These are phyloP conservation scores for Thymelicus sylvestris DNA, from an alignment of 2,888 invertebrate species.

Conservation along the genomic window DNA sequence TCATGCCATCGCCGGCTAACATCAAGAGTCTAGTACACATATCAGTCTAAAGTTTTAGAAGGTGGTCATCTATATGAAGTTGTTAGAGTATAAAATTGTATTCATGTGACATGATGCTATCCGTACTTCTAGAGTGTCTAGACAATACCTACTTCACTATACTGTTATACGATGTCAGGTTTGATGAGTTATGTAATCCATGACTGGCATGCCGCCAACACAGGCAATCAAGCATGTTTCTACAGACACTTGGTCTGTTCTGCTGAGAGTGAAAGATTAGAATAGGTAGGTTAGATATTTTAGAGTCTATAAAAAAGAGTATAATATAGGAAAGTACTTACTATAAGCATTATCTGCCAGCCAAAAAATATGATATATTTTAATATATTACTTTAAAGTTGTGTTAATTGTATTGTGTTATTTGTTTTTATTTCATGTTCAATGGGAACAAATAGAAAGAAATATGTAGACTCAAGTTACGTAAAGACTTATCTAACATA, in stretches of 20 bases:
- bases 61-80: conserved; percentile 24
- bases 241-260: conserved; percentile 23
- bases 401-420: conserved; percentile 23
- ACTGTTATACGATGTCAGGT: conserved; percentile 18
- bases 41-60: conserved; percentile 14
- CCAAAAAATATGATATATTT: conserved; percentile 37
- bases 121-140: conserved; percentile 13
- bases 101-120: conserved; percentile 21
- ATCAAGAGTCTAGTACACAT: conserved; percentile 16
- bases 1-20: conserved; percentile 25
- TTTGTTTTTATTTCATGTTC: neutral
- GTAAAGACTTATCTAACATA: too few relatives aligned
- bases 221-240: conserved; percentile 35
- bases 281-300: conserved; percentile 17
- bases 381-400: conserved; percentile 30
- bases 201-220: conserved; percentile 37
- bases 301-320: conserved; percentile 22
- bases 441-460: neutral
- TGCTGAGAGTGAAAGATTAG: conserved; percentile 29
- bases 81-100: conserved; percentile 11
- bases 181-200: conserved; percentile 30
- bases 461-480: too few relatives aligned
- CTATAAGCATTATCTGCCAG: conserved; percentile 40
- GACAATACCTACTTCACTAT: conserved; percentile 34
- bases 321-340: conserved; percentile 37